Evolutionary conservation across 2,797 vertebrate genomes (phyloP).

Genomic region (Lepus townsendii): DNA sequence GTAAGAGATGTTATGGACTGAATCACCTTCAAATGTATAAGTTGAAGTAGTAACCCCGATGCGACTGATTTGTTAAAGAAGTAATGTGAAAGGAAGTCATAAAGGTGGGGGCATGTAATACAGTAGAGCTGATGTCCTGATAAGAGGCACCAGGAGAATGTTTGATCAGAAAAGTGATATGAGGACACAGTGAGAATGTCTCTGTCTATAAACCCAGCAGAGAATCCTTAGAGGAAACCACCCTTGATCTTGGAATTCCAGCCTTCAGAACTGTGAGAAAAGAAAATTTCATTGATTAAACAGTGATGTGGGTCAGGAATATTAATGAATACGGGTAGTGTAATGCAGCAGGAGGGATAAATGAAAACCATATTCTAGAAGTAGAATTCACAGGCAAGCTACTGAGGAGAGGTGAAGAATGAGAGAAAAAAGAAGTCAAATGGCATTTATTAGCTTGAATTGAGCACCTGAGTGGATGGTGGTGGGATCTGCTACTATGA

Average conservation of each 20-base stretch:
- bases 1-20: background rate
- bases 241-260: background rate
- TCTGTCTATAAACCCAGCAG: too few relatives aligned
- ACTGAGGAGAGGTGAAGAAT: background rate
- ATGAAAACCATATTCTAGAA: background rate
- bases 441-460: background rate
- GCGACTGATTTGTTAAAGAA: background rate
- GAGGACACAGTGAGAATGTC: background rate
- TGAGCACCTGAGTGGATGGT: background rate
- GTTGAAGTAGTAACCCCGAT: background rate
- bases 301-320: background rate
- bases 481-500: background rate
- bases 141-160: accelerated
- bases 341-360: background rate
- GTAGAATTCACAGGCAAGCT: background rate
- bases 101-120: background rate
- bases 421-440: background rate
- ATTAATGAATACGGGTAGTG: background rate
- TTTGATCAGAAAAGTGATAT: background rate
- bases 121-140: too few relatives aligned
- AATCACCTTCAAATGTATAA: background rate
- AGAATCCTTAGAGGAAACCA: background rate
- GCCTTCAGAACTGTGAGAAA: background rate
- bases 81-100: background rate
- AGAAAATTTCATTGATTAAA: background rate